Evolutionary conservation across 2,113 vertebrate species (phyloP).

Genomic region (Struthidea cinerea): DNA sequence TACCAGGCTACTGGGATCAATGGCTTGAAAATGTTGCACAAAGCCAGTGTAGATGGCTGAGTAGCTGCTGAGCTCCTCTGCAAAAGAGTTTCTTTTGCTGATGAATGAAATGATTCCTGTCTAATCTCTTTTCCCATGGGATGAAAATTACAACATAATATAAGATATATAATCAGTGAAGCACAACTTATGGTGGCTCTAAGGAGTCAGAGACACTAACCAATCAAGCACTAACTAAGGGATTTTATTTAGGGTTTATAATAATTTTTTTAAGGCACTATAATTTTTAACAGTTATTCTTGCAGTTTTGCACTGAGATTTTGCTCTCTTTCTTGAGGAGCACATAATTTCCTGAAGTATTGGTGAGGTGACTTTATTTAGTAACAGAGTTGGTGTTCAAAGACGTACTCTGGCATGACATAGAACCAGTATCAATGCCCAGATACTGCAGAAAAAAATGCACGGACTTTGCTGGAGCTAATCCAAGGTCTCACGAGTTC

Average conservation of each 20-base stretch:
- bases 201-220: not conserved
- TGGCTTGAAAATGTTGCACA: not conserved
- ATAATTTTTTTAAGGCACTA: not conserved
- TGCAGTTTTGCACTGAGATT: not conserved
- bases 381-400: not conserved
- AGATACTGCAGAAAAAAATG: not conserved
- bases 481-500: not conserved
- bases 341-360: not conserved
- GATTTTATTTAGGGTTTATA: not conserved
- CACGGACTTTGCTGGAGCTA: not conserved
- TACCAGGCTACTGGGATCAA: not conserved
- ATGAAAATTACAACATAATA: not conserved
- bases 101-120: not conserved
- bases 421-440: not conserved
- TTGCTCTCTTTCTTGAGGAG: not conserved
- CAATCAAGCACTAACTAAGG: not conserved
- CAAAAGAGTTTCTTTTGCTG: not conserved
- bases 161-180: not conserved
- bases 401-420: not conserved
- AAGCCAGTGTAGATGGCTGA: not conserved
- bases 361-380: not conserved
- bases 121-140: not conserved
- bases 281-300: not conserved
- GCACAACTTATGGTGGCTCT: not conserved
- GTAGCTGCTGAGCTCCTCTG: not conserved